Evolutionary conservation across 2,888 invertebrate genomes (phyloP), one percentile per base, ranked within the genome.

Genomic region (Harpagoxenus sublaevis): DNA sequence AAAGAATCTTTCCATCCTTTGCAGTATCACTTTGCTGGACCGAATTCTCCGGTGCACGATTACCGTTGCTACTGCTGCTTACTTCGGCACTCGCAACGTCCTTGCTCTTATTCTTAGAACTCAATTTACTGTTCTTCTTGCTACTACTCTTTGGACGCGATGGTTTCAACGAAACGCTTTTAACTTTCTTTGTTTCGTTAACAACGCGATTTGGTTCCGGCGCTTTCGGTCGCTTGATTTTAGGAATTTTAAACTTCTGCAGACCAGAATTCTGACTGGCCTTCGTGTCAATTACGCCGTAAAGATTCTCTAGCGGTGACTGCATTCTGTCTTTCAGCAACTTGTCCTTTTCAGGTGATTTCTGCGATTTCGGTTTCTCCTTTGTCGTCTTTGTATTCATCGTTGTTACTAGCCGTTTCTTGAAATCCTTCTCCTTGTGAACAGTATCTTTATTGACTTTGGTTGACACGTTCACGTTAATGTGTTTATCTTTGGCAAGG

Each of bases 191-290:
- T 8, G 9, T 9, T 0, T 89, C 89, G 0, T 88, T 87, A 0
- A 28, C 4, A 0, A 28, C 51, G 0, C 77, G 68, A 15, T 28
- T 88, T 8, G 91, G 88, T 2, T 84, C 78, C 28, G 89, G 86
- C 5, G 92, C 88, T 12, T 93, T 94, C 3, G 92, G 91, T n/a
- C 94, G 94, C 83, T 95, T 95, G 63, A 95, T 94, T 91, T 96
- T 96, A 0, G 96, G 96, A 84, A 96, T 96, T 89, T 95, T 96
- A 85, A 96, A 96, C 35, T 95, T 95, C 84, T 96, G 96, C 23
- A 96, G 89, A 6, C 95, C 95, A 87, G 95, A 95, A 1, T 95
- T 95, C 86, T 95, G 95, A 3, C 95, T 95, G 15, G 95, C 95
- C 71, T 95, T 93, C 0, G 94, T 93, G 31, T 95, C 95, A 31